Evolutionary conservation across 1,140 invertebrate species (phyloP), one percentile per base, ranked within the genome.

Genomic region (Lordiphosa clarofinis): DNA sequence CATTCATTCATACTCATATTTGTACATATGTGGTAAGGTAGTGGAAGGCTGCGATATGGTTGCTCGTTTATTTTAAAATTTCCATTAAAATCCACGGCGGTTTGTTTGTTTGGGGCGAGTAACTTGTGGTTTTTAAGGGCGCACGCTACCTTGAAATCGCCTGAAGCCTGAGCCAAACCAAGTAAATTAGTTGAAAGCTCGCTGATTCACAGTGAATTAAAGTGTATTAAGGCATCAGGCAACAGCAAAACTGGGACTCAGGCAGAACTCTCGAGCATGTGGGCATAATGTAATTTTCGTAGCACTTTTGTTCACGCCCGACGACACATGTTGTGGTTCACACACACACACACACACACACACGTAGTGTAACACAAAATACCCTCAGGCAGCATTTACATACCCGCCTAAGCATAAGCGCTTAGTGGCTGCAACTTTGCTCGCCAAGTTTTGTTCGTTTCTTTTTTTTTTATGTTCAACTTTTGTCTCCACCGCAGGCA

Each of bases 271-370:
- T 56, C 58, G 24, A 50, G 59, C 46, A 39, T 67, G 61, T 40
- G 50, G 64, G 56, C 56, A 56, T 73, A 82, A 82, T 82, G 78
- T 82, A 75, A 82, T 82, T 82, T 82, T 84, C 65, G 58, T 49
- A 82, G 68, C 78, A 86, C 78, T 82, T 81, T 82, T 86, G 79
- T 84, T 86, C 78, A 82, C 78, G 78, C 78, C 68, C 64, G 79
- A 67, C 73, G 69, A 82, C 78, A 82, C 78, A 82, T 82, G 78
- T 82, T 82, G 78, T 86, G 78, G 78, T 82, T 82, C 78, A 57
- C 78, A 82, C 72, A 72, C 72, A 43, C 33, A 59, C 55, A 62
- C 24, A 48, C 58, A 59, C 50, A 47, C 57, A 54, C 33, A 48
- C 37, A 21, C 36, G 7, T 8, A 28, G 7, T n/a, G 12, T 38